Conservation (phyloP, 37 sponge, comb jelly and placozoan species). For the Ianthella basta region DNA sequence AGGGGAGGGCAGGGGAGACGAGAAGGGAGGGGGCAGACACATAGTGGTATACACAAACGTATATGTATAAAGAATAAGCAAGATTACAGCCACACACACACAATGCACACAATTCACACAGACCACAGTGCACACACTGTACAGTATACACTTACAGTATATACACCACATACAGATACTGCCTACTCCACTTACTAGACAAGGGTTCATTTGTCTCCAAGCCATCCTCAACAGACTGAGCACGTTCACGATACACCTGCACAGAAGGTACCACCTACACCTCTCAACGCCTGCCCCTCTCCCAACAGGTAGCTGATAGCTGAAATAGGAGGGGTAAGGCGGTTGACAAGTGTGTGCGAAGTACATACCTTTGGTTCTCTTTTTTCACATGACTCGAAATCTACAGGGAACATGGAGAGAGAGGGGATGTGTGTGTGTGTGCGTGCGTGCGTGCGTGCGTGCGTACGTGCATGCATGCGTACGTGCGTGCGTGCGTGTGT, state of each 20-base stretch:
- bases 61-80: too few relatives aligned
- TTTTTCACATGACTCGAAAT: too few relatives aligned
- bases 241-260: background rate
- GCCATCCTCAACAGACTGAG: background rate
- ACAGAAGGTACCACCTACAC: background rate
- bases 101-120: background rate
- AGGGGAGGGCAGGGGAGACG: conserved; percentile 6
- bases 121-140: background rate
- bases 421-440: too few relatives aligned
- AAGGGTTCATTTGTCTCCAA: background rate
- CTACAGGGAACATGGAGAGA: too few relatives aligned
- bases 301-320: too few relatives aligned
- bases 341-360: too few relatives aligned
- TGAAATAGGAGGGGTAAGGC: too few relatives aligned
- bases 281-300: too few relatives aligned
- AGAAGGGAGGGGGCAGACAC: too few relatives aligned
- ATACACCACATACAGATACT: background rate
- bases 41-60: too few relatives aligned
- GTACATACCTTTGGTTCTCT: background rate
- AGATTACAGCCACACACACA: conserved; percentile 27
- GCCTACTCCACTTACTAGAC: background rate
- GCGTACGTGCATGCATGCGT: background rate
- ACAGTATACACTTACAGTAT: too few relatives aligned
- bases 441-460: background rate
- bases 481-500: conserved; percentile 1